A percentile compares a stretch with the other conserved stretches of the same genome.
phyloP scores from a whole-genome alignment of 2,113 vertebrate species.

The Megaptera novaeangliae region DNA sequence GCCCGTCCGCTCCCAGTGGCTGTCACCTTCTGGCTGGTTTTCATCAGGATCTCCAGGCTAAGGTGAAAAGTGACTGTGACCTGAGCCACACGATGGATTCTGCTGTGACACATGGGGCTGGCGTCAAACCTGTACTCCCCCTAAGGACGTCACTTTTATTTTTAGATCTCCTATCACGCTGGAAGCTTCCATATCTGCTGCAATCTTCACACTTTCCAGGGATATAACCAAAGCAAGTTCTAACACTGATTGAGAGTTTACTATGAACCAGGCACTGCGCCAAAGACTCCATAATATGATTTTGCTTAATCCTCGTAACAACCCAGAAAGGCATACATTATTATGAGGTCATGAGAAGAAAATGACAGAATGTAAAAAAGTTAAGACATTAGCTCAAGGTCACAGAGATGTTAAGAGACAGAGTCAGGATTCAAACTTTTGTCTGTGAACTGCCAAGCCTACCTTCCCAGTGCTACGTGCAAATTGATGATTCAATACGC shows the following conservation, averaged over 20 bases:
- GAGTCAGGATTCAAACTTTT: not conserved
- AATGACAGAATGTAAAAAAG: not conserved
- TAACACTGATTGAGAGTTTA: constrained; percentile 43
- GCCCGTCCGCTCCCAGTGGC: fast-evolving
- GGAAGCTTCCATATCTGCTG: not conserved
- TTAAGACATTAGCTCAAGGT: not conserved
- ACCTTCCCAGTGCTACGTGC: not conserved
- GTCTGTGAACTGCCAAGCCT: not conserved
- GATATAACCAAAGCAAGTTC: constrained; percentile 55
- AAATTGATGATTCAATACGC: not conserved
- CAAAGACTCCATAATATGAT: constrained; percentile 24
- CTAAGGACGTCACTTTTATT: not conserved
- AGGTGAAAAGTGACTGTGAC: not conserved
- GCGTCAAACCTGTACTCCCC: not conserved
- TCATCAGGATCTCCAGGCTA: not conserved
- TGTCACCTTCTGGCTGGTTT: not conserved
- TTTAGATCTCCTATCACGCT: not conserved
- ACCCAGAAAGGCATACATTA: not conserved
- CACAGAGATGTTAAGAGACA: not conserved
- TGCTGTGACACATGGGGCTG: not conserved
- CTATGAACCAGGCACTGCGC: constrained; percentile 47
- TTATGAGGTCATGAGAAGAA: not conserved
- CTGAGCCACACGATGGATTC: not conserved
- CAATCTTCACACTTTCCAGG: constrained; percentile 60
- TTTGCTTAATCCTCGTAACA: constrained; percentile 40